Conservation (phyloP, 2,888 invertebrate species). For the Drosophila prostipennis region DNA sequence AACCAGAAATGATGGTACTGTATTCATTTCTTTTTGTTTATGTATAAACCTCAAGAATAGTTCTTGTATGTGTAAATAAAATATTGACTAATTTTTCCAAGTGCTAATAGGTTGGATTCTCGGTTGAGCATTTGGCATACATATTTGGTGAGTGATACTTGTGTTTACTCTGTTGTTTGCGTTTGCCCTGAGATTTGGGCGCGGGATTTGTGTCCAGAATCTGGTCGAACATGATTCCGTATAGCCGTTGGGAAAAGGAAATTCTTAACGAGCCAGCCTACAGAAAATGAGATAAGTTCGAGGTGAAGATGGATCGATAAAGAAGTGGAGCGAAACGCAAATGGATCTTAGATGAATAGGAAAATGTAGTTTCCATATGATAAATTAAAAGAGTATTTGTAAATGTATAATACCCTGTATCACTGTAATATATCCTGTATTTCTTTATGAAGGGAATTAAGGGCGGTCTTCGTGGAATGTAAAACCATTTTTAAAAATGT, state of each 20-base stretch:
- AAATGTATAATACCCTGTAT: too few species aligned
- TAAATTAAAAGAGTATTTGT: neutral
- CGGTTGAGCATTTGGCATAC: neutral
- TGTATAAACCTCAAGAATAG: too few species aligned
- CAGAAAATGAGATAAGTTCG: constrained; percentile 4
- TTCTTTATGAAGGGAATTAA: neutral
- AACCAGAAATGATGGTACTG: too few species aligned
- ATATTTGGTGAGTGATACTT: constrained; percentile 35
- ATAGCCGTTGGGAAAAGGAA: constrained; percentile 31
- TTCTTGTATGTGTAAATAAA: too few species aligned
- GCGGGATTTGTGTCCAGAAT: constrained; percentile 62
- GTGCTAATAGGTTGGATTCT: constrained; percentile 9
- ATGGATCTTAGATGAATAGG: neutral
- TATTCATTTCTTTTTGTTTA: too few species aligned
- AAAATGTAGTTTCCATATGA: neutral
- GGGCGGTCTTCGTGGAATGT: neutral
- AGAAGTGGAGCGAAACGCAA: neutral
- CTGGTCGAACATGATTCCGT: constrained; percentile 49
- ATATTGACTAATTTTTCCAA: neutral
- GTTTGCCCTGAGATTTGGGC: constrained; percentile 54
- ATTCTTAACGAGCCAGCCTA: constrained; percentile 4
- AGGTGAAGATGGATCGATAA: constrained; percentile 4
- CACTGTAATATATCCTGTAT: neutral
- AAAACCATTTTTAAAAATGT: too few species aligned
- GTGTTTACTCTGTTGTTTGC: constrained; percentile 33